Evolutionary conservation across 2,888 invertebrate species (phyloP).

Genomic region (Platycnemis pennipes): DNA sequence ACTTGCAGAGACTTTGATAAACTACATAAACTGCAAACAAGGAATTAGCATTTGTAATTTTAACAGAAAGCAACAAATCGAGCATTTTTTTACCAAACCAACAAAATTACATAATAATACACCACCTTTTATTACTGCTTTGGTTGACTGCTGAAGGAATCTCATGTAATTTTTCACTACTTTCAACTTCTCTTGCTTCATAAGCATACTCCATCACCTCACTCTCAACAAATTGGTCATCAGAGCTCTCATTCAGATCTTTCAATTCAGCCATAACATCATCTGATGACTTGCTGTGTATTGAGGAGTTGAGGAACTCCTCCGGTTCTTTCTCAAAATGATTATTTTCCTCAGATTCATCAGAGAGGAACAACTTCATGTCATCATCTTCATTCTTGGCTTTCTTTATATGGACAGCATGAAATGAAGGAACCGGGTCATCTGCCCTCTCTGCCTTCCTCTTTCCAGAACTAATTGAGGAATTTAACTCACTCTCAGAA

Average conservation of each 20-base stretch:
- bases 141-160: slow-evolving; percentile 39
- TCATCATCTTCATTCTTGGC: slow-evolving; percentile 60
- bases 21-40: slow-evolving; percentile 54
- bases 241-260: background rate
- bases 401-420: slow-evolving; percentile 20
- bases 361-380: slow-evolving; percentile 18
- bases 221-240: background rate
- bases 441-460: slow-evolving; percentile 47
- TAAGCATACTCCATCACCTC: slow-evolving; percentile 37
- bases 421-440: background rate
- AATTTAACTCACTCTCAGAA: slow-evolving; percentile 29
- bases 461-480: slow-evolving; percentile 45
- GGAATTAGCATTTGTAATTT: slow-evolving; percentile 24
- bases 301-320: slow-evolving; percentile 1
- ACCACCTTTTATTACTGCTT: slow-evolving; percentile 59
- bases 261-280: slow-evolving; percentile 40
- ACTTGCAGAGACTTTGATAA: background rate
- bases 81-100: background rate
- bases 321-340: background rate
- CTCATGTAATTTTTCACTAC: background rate
- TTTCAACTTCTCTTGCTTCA: slow-evolving; percentile 48
- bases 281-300: slow-evolving; percentile 23
- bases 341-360: background rate
- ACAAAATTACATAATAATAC: slow-evolving; percentile 61
- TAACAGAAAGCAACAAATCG: slow-evolving; percentile 51